Evolutionary conservation across 2,113 vertebrate species (phyloP).

Genomic region (Fregata magnificens): DNA sequence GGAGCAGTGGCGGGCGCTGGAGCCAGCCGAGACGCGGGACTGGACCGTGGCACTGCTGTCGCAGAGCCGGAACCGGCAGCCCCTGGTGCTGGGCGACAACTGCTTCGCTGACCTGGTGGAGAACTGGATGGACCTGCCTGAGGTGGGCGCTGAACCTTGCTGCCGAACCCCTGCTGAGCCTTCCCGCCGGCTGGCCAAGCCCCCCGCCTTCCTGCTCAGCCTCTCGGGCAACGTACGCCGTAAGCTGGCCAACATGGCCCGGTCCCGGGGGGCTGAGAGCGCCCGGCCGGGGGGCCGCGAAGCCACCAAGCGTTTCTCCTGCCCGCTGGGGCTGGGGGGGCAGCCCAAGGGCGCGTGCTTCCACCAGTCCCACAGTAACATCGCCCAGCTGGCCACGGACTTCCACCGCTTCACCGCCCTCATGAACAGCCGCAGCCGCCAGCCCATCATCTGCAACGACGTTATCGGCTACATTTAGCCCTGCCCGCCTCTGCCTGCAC

Average conservation of each 20-base stretch:
- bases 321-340: constrained; percentile 80
- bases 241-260: constrained; percentile 83
- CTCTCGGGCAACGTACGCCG: constrained; percentile 84
- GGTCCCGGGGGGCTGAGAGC: constrained; percentile 50
- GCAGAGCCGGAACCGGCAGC: constrained; percentile 91
- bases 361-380: constrained; percentile 88
- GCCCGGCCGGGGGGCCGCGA: constrained; percentile 15
- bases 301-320: constrained; percentile 86
- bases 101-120: constrained; percentile 96
- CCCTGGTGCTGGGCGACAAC: constrained; percentile 94
- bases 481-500: neutral
- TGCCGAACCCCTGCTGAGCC: constrained; percentile 53
- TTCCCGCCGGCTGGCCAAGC: constrained; percentile 82
- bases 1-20: constrained; percentile 90
- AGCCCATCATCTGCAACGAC: constrained; percentile 95
- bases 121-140: constrained; percentile 98
- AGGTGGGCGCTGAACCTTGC: constrained; percentile 78
- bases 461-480: constrained; percentile 87
- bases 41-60: constrained; percentile 92
- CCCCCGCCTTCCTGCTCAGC: constrained; percentile 87
- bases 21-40: constrained; percentile 80
- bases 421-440: constrained; percentile 93
- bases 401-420: constrained; percentile 87
- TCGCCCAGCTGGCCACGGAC: constrained; percentile 83
- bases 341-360: constrained; percentile 83